phyloP scores from a whole-genome alignment of 2,113 vertebrate species.

The Glareola pratincola region DNA sequence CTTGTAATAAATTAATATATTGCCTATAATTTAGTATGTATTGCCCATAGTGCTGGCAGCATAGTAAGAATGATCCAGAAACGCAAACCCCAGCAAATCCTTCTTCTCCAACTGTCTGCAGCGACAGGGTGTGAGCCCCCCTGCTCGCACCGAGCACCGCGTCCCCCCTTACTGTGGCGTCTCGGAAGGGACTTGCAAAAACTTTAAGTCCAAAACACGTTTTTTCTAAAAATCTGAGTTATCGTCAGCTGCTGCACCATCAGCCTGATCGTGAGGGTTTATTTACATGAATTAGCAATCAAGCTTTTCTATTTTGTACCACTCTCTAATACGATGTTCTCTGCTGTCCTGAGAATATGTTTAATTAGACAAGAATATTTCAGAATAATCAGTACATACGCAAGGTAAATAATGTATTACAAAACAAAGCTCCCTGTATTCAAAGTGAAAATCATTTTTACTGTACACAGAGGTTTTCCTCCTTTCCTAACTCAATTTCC shows the following conservation, averaged over 20 bases:
- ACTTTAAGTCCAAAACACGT: neutral
- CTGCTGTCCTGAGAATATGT: neutral
- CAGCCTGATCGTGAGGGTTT: neutral
- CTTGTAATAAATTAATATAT: neutral
- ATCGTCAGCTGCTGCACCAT: neutral
- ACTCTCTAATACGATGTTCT: neutral
- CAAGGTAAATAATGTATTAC: neutral
- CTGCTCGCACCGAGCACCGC: accelerated
- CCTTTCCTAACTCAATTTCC: neutral
- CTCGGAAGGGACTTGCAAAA: neutral
- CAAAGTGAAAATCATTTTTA: neutral
- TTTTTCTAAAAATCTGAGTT: neutral
- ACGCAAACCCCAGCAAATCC: neutral
- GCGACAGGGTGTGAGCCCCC: neutral
- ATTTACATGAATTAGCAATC: neutral
- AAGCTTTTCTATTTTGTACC: neutral
- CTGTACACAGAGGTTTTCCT: neutral
- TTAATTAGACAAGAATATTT: neutral
- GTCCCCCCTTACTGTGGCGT: accelerated
- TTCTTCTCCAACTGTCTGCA: neutral
- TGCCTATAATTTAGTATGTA: neutral
- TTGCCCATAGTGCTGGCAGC: neutral
- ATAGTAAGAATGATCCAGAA: accelerated
- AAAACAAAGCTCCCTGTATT: neutral
- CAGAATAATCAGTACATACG: neutral